Evolutionary conservation across 2,113 vertebrate species (phyloP), one percentile per base, ranked within the genome.

Genomic region (Platichthys stellatus): DNA sequence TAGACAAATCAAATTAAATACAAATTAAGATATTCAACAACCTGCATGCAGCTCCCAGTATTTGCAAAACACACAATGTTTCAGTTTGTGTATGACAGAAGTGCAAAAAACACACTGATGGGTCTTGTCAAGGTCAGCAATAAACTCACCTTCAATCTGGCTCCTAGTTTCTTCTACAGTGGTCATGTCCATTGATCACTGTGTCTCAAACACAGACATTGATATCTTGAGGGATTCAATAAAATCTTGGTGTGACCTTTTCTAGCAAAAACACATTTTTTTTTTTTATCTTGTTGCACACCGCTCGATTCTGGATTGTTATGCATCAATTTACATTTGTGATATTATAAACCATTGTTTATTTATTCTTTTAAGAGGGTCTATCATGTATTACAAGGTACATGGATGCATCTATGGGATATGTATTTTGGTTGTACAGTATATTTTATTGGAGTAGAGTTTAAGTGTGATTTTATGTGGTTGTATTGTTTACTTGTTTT

Each of bases 291-390:
- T 68, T 87, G 71, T 84, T 77, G 78, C 45, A 18, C 45, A 49
- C 51, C 51, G n/a, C n/a, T 54, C 18, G 10, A 54, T 54, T 8
- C 51, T 54, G 51, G 18, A 15, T 21, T 54, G n/a, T 21, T 54
- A 2, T 54, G 18, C 80, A 74, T 74, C 31, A 53, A 54, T 72
- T 78, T 81, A 53, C 53, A 64, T 26, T 24, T 82, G 70, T 82
- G 28, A 82, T 77, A 64, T 69, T 69, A 76, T 78, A 40, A 79
- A 66, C 31, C 59, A 53, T 69, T 89, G 64, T 87, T 59, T 82
- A n/a, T 45, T 18, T n/a, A 2, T n/a, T n/a, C 51, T 28, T 28
- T 5, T 28, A 28, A 28, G 31, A 31, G 31, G 31, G 31, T 31
- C 5, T 7, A 17, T 51, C 14, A 51, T 17, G 47, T 18, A 51